phyloP scores from a whole-genome alignment of 2,113 vertebrate species.

The Malurus alboscapulatus region DNA sequence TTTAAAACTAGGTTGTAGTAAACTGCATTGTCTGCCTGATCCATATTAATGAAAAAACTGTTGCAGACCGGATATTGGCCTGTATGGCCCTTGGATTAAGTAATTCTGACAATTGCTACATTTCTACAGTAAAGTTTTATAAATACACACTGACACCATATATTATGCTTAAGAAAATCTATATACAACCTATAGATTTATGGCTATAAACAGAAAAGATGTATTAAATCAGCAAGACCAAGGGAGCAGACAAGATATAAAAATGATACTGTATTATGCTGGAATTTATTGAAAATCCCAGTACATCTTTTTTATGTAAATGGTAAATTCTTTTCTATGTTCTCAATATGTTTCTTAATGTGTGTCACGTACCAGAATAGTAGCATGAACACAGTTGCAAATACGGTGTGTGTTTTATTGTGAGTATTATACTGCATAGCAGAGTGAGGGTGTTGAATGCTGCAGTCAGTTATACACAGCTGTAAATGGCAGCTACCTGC shows the following conservation, averaged over 20 bases:
- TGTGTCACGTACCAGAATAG: conserved; percentile 36
- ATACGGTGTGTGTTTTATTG: conserved; percentile 54
- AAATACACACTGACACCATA: not conserved
- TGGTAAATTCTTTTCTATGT: conserved; percentile 32
- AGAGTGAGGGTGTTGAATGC: conserved; percentile 44
- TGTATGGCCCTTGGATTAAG: conserved; percentile 1
- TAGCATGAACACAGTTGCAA: conserved; percentile 39
- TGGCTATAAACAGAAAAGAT: conserved; percentile 10
- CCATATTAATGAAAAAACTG: conserved; percentile 8
- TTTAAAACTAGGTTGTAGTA: not conserved
- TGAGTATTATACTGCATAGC: conserved; percentile 52
- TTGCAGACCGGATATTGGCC: not conserved
- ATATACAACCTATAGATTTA: not conserved
- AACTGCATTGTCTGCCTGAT: conserved; percentile 8
- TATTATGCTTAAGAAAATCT: conserved; percentile 4
- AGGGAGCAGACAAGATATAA: conserved; percentile 29
- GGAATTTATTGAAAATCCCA: conserved; percentile 56
- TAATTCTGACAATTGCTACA: not conserved
- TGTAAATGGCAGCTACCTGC: conserved; percentile 61
- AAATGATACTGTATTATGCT: conserved; percentile 27
- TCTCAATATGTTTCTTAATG: conserved; percentile 48
- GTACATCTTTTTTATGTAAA: conserved; percentile 37
- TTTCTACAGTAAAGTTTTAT: conserved; percentile 25
- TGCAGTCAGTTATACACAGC: conserved; percentile 47
- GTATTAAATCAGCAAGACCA: conserved; percentile 23